Conservation (phyloP, 2,113 vertebrate genomes). For the Choloepus hoffmanni region DNA sequence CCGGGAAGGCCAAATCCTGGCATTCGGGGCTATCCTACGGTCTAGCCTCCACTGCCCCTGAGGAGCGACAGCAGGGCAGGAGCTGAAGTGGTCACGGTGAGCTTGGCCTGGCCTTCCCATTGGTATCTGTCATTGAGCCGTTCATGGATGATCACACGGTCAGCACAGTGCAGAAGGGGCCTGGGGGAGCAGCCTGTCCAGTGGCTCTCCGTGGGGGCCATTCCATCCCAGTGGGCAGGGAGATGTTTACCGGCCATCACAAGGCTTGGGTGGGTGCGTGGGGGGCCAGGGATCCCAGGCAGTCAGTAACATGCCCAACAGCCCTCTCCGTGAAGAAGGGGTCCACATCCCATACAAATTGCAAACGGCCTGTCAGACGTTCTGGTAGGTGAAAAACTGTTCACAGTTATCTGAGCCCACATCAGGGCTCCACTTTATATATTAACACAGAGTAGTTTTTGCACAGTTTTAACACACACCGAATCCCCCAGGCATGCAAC, state of each 20-base stretch:
- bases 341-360: neutral
- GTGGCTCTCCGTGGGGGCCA: neutral
- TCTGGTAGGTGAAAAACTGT: neutral
- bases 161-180: neutral
- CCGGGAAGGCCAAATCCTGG: neutral
- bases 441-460: neutral
- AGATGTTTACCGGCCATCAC: neutral
- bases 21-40: neutral
- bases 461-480: neutral
- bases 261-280: neutral
- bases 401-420: neutral
- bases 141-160: neutral
- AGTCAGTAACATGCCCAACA: neutral
- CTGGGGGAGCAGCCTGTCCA: neutral
- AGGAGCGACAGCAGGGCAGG: neutral
- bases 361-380: neutral
- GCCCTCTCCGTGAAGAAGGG: accelerated
- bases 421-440: neutral
- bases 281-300: neutral
- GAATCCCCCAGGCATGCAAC: neutral
- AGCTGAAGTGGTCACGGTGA: neutral
- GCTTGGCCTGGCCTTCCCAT: neutral
- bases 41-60: neutral
- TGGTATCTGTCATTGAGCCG: neutral
- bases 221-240: neutral